Evolutionary conservation across 1,140 invertebrate species (phyloP).

Genomic region (Scaptodrosophila lebanonensis): DNA sequence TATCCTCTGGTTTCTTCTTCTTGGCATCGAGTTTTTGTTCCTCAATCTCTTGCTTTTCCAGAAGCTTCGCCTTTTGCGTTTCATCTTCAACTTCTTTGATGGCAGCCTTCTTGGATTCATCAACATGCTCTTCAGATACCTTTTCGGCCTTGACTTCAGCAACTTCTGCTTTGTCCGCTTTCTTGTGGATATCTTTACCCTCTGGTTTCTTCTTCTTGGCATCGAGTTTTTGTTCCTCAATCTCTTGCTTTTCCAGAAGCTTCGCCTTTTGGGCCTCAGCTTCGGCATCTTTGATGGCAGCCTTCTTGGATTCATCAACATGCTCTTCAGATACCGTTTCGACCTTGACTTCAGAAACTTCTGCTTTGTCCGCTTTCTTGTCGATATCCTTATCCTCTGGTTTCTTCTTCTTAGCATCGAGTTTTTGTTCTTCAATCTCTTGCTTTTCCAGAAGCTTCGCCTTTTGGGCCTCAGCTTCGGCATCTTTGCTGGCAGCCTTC

Average conservation of each 20-base stretch:
- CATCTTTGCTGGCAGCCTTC: neutral
- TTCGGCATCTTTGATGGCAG: conserved; percentile 1
- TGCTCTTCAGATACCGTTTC: conserved; percentile 22
- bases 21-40: conserved; percentile 14
- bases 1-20: conserved; percentile 14
- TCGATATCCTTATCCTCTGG: conserved; percentile 4
- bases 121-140: conserved; percentile 11
- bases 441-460: conserved; percentile 27
- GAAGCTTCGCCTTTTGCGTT: conserved; percentile 29
- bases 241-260: conserved; percentile 22
- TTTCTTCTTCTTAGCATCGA: conserved; percentile 15
- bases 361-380: conserved; percentile 18
- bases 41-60: conserved; percentile 28
- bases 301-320: neutral
- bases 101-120: neutral
- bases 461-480: conserved; percentile 26
- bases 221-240: conserved; percentile 23
- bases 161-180: conserved; percentile 24
- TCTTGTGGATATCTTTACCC: conserved; percentile 4
- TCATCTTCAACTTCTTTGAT: conserved; percentile 8
- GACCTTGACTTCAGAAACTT: conserved; percentile 25
- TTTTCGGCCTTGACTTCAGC: conserved; percentile 17
- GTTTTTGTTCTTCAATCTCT: conserved; percentile 20
- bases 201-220: conserved; percentile 19
- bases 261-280: conserved; percentile 39